Conservation (phyloP, 1,140 invertebrate genomes). For the Drosophila baimaii region DNA sequence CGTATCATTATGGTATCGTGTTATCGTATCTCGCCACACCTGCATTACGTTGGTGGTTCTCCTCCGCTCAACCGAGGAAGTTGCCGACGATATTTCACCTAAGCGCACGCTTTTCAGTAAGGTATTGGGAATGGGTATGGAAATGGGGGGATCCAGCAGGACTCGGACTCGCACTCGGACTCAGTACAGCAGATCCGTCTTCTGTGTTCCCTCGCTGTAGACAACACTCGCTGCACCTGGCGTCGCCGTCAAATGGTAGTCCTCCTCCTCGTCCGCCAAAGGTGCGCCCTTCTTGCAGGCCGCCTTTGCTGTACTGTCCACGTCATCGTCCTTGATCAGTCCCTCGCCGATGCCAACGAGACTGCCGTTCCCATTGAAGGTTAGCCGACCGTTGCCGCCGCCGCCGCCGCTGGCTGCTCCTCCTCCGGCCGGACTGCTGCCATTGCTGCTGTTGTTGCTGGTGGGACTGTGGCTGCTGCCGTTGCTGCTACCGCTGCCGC, state of each 20-base stretch:
- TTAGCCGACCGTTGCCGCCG: constrained; percentile 11
- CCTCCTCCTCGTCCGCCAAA: constrained; percentile 51
- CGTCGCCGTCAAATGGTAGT: constrained; percentile 85
- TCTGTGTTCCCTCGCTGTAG: constrained; percentile 87
- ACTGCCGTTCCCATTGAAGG: constrained; percentile 61
- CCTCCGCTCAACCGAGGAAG: constrained; percentile 42
- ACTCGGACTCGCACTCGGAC: not conserved
- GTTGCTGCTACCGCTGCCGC: constrained; percentile 36
- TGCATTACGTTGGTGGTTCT: constrained; percentile 20
- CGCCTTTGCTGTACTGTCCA: not conserved
- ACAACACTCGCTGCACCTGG: constrained; percentile 86
- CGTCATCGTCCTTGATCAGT: constrained; percentile 52
- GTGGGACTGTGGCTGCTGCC: constrained; percentile 53
- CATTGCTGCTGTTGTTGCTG: constrained; percentile 48
- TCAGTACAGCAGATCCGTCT: constrained; percentile 88
- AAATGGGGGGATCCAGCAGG: not conserved
- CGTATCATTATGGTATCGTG: constrained; percentile 36
- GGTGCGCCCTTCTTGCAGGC: constrained; percentile 41
- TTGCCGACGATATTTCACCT: constrained; percentile 46
- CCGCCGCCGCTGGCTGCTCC: constrained; percentile 4
- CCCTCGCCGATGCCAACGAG: constrained; percentile 62
- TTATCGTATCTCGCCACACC: constrained; percentile 26
- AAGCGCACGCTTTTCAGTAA: constrained; percentile 49
- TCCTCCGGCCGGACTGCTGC: constrained; percentile 41
- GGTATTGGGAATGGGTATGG: constrained; percentile 2